Base-by-base conservation (phyloP, 2,888 invertebrate genomes). In the Selenia dentaria region DNA sequence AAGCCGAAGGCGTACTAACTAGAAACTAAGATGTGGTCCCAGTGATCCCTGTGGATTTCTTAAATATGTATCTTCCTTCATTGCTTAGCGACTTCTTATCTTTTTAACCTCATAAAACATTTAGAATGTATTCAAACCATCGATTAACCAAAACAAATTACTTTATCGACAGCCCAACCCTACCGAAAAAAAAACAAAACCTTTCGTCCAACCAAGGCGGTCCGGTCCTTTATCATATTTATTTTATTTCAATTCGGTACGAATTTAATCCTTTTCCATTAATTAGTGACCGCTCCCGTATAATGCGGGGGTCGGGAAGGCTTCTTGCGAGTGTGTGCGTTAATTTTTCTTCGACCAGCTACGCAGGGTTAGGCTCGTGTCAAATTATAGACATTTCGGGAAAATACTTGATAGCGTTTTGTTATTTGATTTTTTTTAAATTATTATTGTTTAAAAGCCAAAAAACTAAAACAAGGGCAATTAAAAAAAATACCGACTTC, bases 231-330 rank as follows among this genome's bases (percentile, higher is more conserved):
- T 81, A 85, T 88, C 89, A 89, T 89, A 89, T 89, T 89, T 90
- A 90, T 90, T 90, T 89, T 89, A 89, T 89, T 90, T 89, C 87
- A 84, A 88, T 89, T 87, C 84, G 67, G 79, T 76, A 79, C 86
- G 82, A 88, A 88, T 88, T 89, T 89, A 90, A 90, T 89, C 89
- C 89, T 88, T 88, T 89, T 88, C 87, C 89, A 90, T 90, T 90
- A 89, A 89, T 90, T 90, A 89, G 89, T 89, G 89, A 83, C 85
- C 84, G 83, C 76, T 75, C 76, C 74, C 40, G 47, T 33, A 41
- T 80, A 80, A 84, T 82, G 81, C 74, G 82, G 83, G n/a, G 81
- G 77, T 70, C 62, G 58, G 67, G 50, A 57, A 51, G 78, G 67
- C 75, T 74, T 70, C 67, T 71, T 70, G 66, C 62, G 70, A 65